Evolutionary conservation across 1,140 invertebrate genomes (phyloP).

Genomic region (Drosophila setifemur): DNA sequence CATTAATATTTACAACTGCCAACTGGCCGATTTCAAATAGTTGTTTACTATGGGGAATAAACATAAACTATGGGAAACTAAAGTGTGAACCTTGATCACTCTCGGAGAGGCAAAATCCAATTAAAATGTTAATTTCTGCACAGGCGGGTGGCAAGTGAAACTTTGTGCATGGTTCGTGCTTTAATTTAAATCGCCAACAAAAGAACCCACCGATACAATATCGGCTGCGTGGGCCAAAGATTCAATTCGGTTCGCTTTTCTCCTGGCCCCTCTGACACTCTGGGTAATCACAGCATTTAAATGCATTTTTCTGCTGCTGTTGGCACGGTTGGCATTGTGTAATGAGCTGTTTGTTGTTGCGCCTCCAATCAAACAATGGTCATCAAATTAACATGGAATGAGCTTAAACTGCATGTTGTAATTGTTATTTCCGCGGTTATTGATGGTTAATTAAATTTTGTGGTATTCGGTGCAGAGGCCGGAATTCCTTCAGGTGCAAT

Average conservation of each 20-base stretch:
- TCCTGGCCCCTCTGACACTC: neutral
- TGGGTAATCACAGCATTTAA: slow-evolving; percentile 18
- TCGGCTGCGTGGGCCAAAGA: neutral
- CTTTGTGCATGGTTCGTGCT: neutral
- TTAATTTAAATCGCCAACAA: neutral
- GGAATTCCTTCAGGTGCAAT: neutral
- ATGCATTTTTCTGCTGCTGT: neutral
- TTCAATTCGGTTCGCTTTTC: neutral
- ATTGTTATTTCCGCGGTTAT: slow-evolving; percentile 12
- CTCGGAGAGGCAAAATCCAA: slow-evolving; percentile 19
- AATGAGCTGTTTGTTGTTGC: slow-evolving; percentile 19
- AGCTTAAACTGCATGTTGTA: neutral
- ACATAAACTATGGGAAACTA: neutral
- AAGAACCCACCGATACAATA: neutral
- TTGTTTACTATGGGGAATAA: slow-evolving; percentile 12
- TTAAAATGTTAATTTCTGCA: slow-evolving; percentile 37
- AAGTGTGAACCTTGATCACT: slow-evolving; percentile 26
- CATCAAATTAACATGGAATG: slow-evolving; percentile 11
- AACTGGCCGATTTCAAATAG: slow-evolving; percentile 18
- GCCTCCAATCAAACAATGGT: slow-evolving; percentile 8
- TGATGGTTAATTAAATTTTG: slow-evolving; percentile 20
- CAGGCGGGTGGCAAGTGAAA: neutral
- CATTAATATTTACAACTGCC: slow-evolving; percentile 33
- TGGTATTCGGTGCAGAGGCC: too few relatives aligned
- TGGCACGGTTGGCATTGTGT: neutral